Evolutionary conservation across 2,888 invertebrate genomes (phyloP).

Genomic region (Ichneumoninae sp.): DNA sequence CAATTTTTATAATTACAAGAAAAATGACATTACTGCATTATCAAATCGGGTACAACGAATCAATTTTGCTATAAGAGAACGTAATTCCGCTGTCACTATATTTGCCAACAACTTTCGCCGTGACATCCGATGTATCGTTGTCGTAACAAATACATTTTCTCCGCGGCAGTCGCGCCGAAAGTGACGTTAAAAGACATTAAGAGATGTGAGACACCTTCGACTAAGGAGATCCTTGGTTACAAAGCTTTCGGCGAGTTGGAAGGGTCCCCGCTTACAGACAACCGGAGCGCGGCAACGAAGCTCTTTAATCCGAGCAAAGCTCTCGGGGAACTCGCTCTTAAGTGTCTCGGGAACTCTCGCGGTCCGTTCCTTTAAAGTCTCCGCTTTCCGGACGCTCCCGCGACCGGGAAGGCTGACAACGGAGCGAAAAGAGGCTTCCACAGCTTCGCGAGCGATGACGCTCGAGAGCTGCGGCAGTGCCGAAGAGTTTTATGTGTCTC

Average conservation of each 20-base stretch:
- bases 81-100: too few species aligned
- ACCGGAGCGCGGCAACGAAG: constrained; percentile 24
- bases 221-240: constrained; percentile 35
- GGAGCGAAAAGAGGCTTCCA: constrained; percentile 42
- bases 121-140: too few species aligned
- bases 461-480: constrained; percentile 63
- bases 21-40: too few species aligned
- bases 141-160: too few species aligned
- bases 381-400: constrained; percentile 75
- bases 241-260: constrained; percentile 50
- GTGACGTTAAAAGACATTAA: constrained; percentile 5
- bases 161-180: not conserved
- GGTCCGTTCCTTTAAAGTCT: constrained; percentile 81
- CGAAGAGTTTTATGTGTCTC: constrained; percentile 37
- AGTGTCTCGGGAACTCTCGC: constrained; percentile 75
- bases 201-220: constrained; percentile 30
- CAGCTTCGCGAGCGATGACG: constrained; percentile 45
- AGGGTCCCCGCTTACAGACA: constrained; percentile 29
- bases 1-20: too few species aligned
- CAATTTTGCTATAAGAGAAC: too few species aligned
- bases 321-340: constrained; percentile 72
- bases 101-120: too few species aligned
- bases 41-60: too few species aligned
- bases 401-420: constrained; percentile 70
- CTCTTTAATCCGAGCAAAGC: constrained; percentile 78